Conservation (phyloP, 2,113 vertebrate species). For the Petrocephalus microphthalmus region DNA sequence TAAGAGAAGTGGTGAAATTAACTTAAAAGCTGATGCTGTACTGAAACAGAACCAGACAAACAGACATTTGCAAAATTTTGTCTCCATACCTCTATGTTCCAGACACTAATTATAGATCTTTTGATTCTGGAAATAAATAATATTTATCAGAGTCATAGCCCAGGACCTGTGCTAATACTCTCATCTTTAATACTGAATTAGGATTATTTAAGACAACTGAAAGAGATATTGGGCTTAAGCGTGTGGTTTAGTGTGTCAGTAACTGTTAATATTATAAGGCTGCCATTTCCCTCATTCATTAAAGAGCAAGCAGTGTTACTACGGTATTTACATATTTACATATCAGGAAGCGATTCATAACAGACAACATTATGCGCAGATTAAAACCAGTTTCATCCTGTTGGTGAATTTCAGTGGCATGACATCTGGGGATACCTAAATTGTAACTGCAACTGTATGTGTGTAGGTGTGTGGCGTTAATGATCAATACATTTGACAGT, state of each 20-base stretch:
- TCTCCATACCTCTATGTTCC: neutral
- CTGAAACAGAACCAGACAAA: neutral
- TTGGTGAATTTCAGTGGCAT: neutral
- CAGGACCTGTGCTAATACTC: neutral
- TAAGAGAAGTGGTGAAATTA: neutral
- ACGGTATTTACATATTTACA: neutral
- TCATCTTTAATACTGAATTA: neutral
- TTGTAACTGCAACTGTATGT: neutral
- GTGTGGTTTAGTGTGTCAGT: neutral
- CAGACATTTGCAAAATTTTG: neutral
- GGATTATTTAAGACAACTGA: neutral
- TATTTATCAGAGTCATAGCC: neutral
- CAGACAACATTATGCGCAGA: neutral
- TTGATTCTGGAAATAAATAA: neutral
- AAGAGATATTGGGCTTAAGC: neutral
- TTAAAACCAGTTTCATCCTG: neutral
- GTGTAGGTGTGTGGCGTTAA: too few relatives aligned
- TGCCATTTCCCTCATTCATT: neutral
- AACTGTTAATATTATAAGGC: neutral
- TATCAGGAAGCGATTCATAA: neutral
- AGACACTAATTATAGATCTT: neutral
- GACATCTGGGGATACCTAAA: neutral
- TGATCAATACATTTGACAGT: too few relatives aligned
- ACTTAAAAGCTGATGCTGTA: neutral
- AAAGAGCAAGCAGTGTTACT: neutral